phyloP scores from a whole-genome alignment of 2,113 vertebrate genomes.

The Mesoclemmys tuberculata region DNA sequence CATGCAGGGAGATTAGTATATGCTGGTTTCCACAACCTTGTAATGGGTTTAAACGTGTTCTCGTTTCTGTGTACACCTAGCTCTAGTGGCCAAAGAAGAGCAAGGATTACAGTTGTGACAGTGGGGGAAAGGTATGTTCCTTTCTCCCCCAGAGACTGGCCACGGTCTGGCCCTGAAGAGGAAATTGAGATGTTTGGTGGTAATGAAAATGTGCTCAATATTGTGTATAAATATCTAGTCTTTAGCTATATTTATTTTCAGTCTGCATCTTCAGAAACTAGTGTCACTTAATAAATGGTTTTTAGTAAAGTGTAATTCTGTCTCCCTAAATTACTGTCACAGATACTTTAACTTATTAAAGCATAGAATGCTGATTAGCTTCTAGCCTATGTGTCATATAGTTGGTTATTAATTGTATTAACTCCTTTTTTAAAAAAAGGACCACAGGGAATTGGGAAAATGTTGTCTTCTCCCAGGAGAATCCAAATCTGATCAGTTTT shows the following conservation, averaged over 20 bases:
- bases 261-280: neutral
- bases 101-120: neutral
- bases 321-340: neutral
- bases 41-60: neutral
- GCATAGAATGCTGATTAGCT: neutral
- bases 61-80: neutral
- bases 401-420: neutral
- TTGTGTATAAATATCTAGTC: neutral
- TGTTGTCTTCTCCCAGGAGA: neutral
- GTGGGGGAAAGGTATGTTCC: neutral
- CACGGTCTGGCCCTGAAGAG: neutral
- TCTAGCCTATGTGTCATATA: neutral
- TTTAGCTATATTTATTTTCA: neutral
- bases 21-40: neutral
- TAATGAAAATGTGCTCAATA: neutral
- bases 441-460: neutral
- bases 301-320: neutral
- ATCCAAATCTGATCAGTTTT: neutral
- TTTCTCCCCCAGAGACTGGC: neutral
- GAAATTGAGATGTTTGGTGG: neutral
- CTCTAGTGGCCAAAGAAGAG: neutral
- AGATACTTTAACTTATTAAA: neutral
- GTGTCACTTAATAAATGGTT: neutral
- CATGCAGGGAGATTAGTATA: neutral
- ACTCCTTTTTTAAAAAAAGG: neutral